phyloP scores from a whole-genome alignment of 1,140 invertebrate genomes.

The Tribolium madens region DNA sequence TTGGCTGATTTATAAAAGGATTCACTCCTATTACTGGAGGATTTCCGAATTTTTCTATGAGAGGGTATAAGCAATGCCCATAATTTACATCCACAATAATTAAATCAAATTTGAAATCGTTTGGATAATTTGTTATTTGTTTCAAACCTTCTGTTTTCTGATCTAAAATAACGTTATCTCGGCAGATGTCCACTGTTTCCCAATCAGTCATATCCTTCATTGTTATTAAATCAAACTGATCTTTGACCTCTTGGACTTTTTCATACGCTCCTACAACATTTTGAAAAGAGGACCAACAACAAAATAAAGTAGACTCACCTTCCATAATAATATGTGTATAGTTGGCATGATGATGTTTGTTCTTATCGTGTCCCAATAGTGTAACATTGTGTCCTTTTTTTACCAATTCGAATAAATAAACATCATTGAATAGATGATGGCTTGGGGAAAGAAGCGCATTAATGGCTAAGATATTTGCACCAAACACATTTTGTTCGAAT shows the following conservation, averaged over 20 bases:
- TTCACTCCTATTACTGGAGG: constrained; percentile 63
- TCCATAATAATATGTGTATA: constrained; percentile 50
- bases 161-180: constrained; percentile 17
- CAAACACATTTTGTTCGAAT: not conserved
- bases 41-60: constrained; percentile 59
- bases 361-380: constrained; percentile 36
- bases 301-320: constrained; percentile 40
- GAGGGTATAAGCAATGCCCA: constrained; percentile 70
- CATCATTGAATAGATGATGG: constrained; percentile 49
- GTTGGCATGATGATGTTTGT: constrained; percentile 38
- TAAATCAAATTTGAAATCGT: constrained; percentile 66
- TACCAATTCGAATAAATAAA: constrained; percentile 41
- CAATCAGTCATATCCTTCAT: constrained; percentile 3
- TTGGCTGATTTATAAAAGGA: constrained; percentile 41
- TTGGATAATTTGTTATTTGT: constrained; percentile 42
- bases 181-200: constrained; percentile 13
- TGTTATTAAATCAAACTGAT: constrained; percentile 6
- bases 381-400: constrained; percentile 52
- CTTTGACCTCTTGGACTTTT: not conserved
- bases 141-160: constrained; percentile 24
- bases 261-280: constrained; percentile 32
- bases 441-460: constrained; percentile 46
- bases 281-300: constrained; percentile 1
- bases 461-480: constrained; percentile 51
- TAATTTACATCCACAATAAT: constrained; percentile 71